phyloP scores from a whole-genome alignment of 2,797 vertebrate species.

The Lepidocolaptes lacrymiger region DNA sequence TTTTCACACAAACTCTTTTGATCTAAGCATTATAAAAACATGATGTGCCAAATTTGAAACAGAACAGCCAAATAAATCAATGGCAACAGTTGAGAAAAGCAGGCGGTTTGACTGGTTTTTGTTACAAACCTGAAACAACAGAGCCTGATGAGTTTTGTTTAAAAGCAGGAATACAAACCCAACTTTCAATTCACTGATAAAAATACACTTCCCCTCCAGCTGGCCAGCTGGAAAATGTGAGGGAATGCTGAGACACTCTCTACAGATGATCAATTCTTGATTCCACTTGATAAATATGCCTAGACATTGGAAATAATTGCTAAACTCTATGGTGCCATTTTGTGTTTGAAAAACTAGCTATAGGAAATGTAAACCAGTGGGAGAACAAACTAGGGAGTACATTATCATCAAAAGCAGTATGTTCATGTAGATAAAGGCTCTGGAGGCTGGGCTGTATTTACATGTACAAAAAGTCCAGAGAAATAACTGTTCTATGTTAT shows the following conservation, averaged over 20 bases:
- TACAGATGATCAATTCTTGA: conserved; percentile 49
- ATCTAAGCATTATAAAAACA: neutral
- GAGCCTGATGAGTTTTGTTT: neutral
- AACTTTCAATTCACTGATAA: neutral
- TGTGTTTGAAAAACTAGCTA: neutral
- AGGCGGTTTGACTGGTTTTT: neutral
- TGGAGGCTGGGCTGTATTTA: neutral
- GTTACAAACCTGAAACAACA: neutral
- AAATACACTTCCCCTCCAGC: neutral
- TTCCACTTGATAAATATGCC: conserved; percentile 51
- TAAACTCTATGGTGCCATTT: neutral
- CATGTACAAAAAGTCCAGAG: neutral
- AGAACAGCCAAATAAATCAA: conserved; percentile 1
- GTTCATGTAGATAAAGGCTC: neutral
- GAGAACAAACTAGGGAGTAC: conserved; percentile 33
- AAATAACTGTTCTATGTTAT: neutral
- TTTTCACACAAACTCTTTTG: neutral
- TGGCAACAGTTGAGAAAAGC: neutral
- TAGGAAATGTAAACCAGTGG: conserved; percentile 13
- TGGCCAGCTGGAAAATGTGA: neutral
- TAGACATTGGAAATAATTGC: conserved; percentile 53
- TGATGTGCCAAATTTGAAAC: neutral
- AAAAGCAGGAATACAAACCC: neutral
- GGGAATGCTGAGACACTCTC: conserved; percentile 19
- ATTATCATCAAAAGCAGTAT: conserved; percentile 9